Evolutionary conservation across 2,113 vertebrate species (phyloP), one percentile per base, ranked within the genome.

Genomic region (Todiramphus saurophagus): DNA sequence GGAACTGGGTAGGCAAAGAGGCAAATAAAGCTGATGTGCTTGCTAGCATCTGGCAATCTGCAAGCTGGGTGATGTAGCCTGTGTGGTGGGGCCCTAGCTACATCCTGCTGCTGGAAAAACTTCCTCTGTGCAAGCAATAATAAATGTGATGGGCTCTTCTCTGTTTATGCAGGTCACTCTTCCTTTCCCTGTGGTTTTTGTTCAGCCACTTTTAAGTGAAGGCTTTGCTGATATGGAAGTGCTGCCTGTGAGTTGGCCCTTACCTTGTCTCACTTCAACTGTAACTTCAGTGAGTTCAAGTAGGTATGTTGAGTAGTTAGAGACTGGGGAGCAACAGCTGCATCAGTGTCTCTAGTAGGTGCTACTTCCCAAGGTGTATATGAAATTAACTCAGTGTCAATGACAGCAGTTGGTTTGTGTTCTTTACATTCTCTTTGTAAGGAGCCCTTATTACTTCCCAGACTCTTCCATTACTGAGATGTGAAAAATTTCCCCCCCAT

Each of bases 141-240:
- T 3, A 10, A n/a, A 33, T 19, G 9, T 1, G 3, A 8, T 5
- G 4, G 20, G 24, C 19, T 24, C 37, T 30, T 30, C 18, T 44
- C 24, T 15, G 12, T 35, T 41, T 30, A 18, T 48, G 48, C 64
- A 41, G 25, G 25, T 66, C 11, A 1, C 13, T 10, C 59, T 30
- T 33, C 46, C 43, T 87, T 35, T 35, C 51, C 33, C 35, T 51
- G 13, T 28, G 2, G 2, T 8, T 44, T 66, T 33, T 23, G 8
- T 13, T 80, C 48, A 15, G 55, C 7, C 21, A 1, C 20, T 41
- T 33, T 17, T 13, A 17, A 27, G 39, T 2, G 58, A 59, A 88
- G 53, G 19, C 20, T 51, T 39, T 41, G 28, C 37, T 41, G 23
- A 5, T 53, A 10, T 1, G 25, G 31, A 33, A 30, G 8, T 31